Evolutionary conservation across 2,888 invertebrate species (phyloP).

Genomic region (Microplitis manilae): DNA sequence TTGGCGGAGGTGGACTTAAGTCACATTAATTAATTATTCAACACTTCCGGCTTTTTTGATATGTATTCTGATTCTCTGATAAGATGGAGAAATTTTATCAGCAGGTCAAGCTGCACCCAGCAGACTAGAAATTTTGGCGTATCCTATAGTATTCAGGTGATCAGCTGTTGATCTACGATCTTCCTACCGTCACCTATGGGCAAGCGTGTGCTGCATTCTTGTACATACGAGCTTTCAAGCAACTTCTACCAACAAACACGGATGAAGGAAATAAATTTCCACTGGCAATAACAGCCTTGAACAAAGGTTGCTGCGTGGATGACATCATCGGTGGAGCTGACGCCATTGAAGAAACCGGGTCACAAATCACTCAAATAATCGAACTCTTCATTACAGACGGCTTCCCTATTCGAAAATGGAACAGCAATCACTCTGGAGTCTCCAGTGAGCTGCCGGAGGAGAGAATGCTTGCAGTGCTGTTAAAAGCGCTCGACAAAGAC

Average conservation of each 20-base stretch:
- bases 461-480: not conserved
- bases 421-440: slow-evolving; percentile 24
- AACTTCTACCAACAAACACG: not conserved
- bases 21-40: too few relatives aligned
- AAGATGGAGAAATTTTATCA: slow-evolving; percentile 25
- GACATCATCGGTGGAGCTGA: slow-evolving; percentile 32
- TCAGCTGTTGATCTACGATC: not conserved
- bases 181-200: slow-evolving; percentile 15
- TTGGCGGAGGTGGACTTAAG: too few relatives aligned
- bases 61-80: not conserved
- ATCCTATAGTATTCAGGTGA: not conserved
- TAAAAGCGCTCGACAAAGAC: not conserved
- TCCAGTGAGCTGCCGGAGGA: slow-evolving; percentile 3
- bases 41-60: not conserved
- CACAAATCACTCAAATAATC: not conserved
- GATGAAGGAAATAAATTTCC: not conserved
- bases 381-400: slow-evolving; percentile 19
- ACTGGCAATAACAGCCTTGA: not conserved
- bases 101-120: slow-evolving; percentile 18
- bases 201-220: not conserved
- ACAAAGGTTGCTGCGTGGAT: not conserved
- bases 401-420: slow-evolving; percentile 35
- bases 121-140: slow-evolving; percentile 3
- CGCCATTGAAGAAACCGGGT: not conserved
- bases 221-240: not conserved